These are phyloP conservation scores for Eurytoma californica DNA, from an alignment of 2,888 invertebrate species.

Conservation along the genomic window DNA sequence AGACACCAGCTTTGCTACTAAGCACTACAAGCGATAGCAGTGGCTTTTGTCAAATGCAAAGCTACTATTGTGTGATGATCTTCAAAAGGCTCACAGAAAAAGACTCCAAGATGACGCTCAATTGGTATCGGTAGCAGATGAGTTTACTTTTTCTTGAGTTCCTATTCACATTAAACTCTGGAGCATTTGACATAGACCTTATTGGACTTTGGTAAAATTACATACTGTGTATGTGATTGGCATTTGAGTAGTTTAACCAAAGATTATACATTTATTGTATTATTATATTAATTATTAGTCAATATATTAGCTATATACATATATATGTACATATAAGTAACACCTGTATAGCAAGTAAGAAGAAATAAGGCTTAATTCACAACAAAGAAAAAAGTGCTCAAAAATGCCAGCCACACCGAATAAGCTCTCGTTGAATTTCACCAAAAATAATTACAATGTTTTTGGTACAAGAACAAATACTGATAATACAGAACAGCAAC, in stretches of 20 bases:
- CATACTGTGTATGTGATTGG: conserved; percentile 49
- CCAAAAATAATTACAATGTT: conserved; percentile 73
- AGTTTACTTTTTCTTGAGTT: conserved; percentile 61
- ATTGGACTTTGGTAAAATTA: conserved; percentile 52
- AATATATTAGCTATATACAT: conserved; percentile 21
- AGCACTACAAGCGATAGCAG: conserved; percentile 71
- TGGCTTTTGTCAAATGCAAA: conserved; percentile 61
- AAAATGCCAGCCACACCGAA: conserved; percentile 74
- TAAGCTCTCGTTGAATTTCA: conserved; percentile 74
- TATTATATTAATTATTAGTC: conserved; percentile 29
- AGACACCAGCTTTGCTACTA: conserved; percentile 63
- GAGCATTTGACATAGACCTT: conserved; percentile 49
- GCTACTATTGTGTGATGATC: conserved; percentile 49
- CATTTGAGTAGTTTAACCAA: conserved; percentile 55
- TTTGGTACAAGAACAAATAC: conserved; percentile 68
- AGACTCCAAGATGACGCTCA: conserved; percentile 68
- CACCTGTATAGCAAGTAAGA: conserved; percentile 41
- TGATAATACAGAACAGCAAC: conserved; percentile 68
- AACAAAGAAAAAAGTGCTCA: conserved; percentile 40
- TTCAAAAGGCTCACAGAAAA: conserved; percentile 61
- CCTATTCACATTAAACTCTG: conserved; percentile 47
- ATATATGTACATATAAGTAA: conserved; percentile 41
- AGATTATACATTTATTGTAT: conserved; percentile 53
- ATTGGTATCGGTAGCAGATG: conserved; percentile 74
- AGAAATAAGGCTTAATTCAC: conserved; percentile 39